phyloP scores from a whole-genome alignment of 2,888 invertebrate species.

The Panopea generosa region DNA sequence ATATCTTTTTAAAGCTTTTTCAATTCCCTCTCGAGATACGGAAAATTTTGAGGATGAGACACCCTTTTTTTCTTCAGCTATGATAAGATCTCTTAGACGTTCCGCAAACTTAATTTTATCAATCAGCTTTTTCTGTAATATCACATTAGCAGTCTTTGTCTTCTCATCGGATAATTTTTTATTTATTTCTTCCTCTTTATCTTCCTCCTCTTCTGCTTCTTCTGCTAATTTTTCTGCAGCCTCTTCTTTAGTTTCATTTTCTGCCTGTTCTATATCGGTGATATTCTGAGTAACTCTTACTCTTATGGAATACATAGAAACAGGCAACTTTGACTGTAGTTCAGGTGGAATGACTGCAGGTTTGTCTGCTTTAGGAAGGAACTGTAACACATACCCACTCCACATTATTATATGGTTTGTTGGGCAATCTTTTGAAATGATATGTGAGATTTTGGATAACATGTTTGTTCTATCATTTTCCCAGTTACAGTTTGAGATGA shows the following conservation, averaged over 20 bases:
- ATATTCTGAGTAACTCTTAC: constrained; percentile 68
- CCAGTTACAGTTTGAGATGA: constrained; percentile 81
- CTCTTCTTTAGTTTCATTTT: constrained; percentile 33
- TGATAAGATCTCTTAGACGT: constrained; percentile 51
- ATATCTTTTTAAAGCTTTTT: constrained; percentile 60
- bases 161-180: constrained; percentile 25
- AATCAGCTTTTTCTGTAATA: constrained; percentile 53
- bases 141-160: constrained; percentile 37
- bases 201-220: constrained; percentile 7
- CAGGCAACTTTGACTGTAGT: constrained; percentile 72
- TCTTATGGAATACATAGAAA: constrained; percentile 75
- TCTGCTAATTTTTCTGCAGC: neutral
- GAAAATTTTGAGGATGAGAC: constrained; percentile 46
- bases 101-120: constrained; percentile 66
- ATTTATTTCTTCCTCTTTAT: neutral
- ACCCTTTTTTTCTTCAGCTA: constrained; percentile 52
- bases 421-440: constrained; percentile 68
- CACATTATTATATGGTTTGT: constrained; percentile 59
- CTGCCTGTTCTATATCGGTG: constrained; percentile 45
- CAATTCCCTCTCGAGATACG: constrained; percentile 58
- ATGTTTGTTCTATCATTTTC: constrained; percentile 73
- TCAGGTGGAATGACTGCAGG: constrained; percentile 76
- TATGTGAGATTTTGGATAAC: constrained; percentile 75
- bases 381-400: constrained; percentile 72
- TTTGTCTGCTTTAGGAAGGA: constrained; percentile 75